Evolutionary conservation across 2,113 vertebrate species (phyloP).

Genomic region (Xyliphius kryptos): DNA sequence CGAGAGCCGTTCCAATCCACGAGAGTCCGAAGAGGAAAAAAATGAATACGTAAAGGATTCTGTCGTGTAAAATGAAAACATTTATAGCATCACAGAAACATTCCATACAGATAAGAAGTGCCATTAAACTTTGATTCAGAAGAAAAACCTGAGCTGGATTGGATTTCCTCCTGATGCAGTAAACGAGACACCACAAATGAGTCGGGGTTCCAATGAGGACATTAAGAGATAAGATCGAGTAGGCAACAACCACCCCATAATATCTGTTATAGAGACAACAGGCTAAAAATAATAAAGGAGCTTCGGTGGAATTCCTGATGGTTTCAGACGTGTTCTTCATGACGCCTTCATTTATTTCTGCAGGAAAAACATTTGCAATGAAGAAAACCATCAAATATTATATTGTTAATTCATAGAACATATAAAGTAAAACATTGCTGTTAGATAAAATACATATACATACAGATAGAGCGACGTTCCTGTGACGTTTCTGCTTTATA

Average conservation of each 20-base stretch:
- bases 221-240: background rate
- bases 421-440: too few species aligned
- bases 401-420: too few species aligned
- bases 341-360: background rate
- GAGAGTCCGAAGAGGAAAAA: background rate
- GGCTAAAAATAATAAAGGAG: too few species aligned
- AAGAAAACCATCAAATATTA: too few species aligned
- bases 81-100: background rate
- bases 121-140: conserved; percentile 12
- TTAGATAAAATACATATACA: too few species aligned
- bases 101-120: conserved; percentile 12
- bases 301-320: background rate
- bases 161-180: background rate
- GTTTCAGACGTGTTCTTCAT: background rate
- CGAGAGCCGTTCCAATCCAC: conserved; percentile 13
- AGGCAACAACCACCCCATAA: background rate
- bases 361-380: too few species aligned
- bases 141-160: background rate
- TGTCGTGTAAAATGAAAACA: background rate
- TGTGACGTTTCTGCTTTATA: background rate
- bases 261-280: background rate
- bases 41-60: too few species aligned
- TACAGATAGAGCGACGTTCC: too few species aligned
- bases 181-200: conserved; percentile 1
- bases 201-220: conserved; percentile 3